Evolutionary conservation across 2,888 invertebrate species (phyloP).

Genomic region (Cyclophora punctaria): DNA sequence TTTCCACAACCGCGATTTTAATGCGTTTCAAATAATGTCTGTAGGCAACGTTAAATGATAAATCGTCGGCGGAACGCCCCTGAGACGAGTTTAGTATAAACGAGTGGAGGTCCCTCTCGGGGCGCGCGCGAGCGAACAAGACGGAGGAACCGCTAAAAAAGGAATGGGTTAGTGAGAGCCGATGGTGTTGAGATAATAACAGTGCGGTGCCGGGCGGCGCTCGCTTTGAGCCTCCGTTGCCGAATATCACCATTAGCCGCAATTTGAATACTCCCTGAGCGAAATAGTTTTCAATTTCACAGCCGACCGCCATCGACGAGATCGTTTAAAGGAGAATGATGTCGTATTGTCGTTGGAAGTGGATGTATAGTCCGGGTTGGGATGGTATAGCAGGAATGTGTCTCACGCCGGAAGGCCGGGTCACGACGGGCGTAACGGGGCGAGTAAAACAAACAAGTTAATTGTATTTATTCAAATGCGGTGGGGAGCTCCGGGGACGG

Average conservation of each 20-base stretch:
- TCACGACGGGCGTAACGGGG: constrained; percentile 46
- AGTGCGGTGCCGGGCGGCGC: constrained; percentile 50
- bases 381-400: constrained; percentile 31
- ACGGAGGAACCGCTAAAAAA: constrained; percentile 65
- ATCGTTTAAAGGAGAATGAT: constrained; percentile 11
- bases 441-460: constrained; percentile 73
- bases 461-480: constrained; percentile 74
- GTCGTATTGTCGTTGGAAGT: constrained; percentile 6
- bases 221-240: constrained; percentile 59
- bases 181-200: constrained; percentile 76
- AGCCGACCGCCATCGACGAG: constrained; percentile 22
- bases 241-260: constrained; percentile 61
- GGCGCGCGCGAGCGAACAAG: constrained; percentile 44
- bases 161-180: constrained; percentile 65
- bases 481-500: constrained; percentile 36
- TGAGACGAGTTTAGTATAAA: constrained; percentile 61
- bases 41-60: constrained; percentile 74
- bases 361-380: constrained; percentile 13
- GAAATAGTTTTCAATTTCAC: constrained; percentile 49
- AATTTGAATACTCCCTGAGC: constrained; percentile 57
- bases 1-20: constrained; percentile 72
- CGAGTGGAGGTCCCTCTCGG: constrained; percentile 48
- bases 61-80: constrained; percentile 70
- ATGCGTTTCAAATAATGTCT: constrained; percentile 75
- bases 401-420: constrained; percentile 42